Conservation (phyloP, 1,140 invertebrate species). For the Leptoteleia sp. region DNA sequence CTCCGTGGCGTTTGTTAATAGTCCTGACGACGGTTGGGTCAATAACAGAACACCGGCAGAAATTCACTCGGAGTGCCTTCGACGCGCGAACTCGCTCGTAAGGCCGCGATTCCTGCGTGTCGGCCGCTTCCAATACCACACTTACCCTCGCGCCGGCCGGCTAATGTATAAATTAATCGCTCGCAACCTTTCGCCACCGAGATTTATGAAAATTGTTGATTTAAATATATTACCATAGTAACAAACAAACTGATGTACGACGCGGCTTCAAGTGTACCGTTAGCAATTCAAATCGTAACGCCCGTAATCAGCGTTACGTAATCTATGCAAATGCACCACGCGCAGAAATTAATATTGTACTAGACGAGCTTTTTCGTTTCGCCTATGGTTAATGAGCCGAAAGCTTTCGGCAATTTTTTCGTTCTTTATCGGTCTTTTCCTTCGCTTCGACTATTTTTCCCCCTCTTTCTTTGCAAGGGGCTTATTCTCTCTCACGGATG, state of each 20-base stretch:
- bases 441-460: no score
- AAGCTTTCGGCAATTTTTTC: constrained; percentile 8
- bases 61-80: no score
- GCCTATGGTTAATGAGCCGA: constrained; percentile 1
- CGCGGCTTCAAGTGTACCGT: constrained; percentile 11
- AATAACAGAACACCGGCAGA: background rate
- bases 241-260: constrained; percentile 34
- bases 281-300: constrained; percentile 40
- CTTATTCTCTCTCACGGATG: constrained; percentile 24
- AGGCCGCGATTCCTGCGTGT: background rate
- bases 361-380: no score
- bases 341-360: no score
- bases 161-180: constrained; percentile 24
- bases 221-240: constrained; percentile 46
- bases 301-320: constrained; percentile 15
- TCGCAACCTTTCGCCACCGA: background rate
- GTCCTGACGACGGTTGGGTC: background rate
- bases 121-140: background rate
- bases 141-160: no score
- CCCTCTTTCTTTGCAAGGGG: no score
- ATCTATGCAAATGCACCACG: constrained; percentile 20
- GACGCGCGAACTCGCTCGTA: no score
- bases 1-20: constrained; percentile 70
- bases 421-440: no score
- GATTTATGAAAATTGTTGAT: constrained; percentile 14